Percentiles rank a stretch among this genome's conserved stretches.
phyloP scores from a whole-genome alignment of 2,113 vertebrate species.

The Ursus arctos region DNA sequence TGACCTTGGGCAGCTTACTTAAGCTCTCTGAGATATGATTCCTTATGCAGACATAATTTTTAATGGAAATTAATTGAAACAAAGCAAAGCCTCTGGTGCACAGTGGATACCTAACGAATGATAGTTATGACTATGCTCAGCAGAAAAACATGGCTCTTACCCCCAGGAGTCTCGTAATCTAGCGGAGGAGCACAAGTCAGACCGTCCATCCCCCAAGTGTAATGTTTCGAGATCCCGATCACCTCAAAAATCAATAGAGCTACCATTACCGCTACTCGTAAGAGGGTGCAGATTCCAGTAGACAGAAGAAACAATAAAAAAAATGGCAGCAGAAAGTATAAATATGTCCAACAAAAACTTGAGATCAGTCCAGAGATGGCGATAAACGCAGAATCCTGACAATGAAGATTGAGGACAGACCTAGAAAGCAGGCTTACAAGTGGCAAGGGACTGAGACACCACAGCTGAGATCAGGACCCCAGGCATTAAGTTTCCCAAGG shows the following conservation, averaged over 20 bases:
- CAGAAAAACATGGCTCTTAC: background rate
- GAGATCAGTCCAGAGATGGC: background rate
- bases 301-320: background rate
- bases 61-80: background rate
- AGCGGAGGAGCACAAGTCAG: background rate
- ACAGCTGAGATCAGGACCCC: background rate
- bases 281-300: background rate
- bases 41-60: background rate
- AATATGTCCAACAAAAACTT: background rate
- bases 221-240: background rate
- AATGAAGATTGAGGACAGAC: background rate
- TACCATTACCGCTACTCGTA: background rate
- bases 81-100: background rate
- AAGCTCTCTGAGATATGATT: slow-evolving; percentile 3
- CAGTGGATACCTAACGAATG: background rate
- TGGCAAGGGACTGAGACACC: background rate
- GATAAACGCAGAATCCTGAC: background rate
- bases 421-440: background rate
- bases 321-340: background rate
- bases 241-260: background rate
- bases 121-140: background rate
- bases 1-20: background rate
- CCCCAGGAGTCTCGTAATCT: background rate
- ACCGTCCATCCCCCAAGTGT: background rate
- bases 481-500: background rate